phyloP scores from a whole-genome alignment of 2,888 invertebrate genomes.

The Aradus depressus region DNA sequence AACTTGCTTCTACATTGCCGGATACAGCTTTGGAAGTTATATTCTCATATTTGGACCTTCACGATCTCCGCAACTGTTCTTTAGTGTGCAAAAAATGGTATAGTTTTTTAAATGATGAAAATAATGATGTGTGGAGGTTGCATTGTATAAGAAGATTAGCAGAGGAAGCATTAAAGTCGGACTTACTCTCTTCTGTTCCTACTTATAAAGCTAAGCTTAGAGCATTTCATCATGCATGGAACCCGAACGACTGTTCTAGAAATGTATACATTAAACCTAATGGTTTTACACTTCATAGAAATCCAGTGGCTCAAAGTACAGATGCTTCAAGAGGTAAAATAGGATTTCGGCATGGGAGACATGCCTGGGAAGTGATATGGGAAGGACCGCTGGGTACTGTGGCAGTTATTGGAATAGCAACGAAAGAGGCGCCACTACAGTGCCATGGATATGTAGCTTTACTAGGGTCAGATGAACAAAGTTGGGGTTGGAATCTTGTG shows the following conservation, averaged over 20 bases:
- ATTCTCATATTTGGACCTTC: slow-evolving; percentile 80
- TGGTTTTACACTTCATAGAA: slow-evolving; percentile 94
- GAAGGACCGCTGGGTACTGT: slow-evolving; percentile 97
- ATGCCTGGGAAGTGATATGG: slow-evolving; percentile 98
- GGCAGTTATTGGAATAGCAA: slow-evolving; percentile 91
- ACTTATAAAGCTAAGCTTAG: slow-evolving; percentile 88
- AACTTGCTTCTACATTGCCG: slow-evolving; percentile 53
- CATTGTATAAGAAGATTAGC: slow-evolving; percentile 79
- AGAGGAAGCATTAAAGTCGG: slow-evolving; percentile 79
- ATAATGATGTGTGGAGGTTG: slow-evolving; percentile 89
- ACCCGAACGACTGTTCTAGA: slow-evolving; percentile 90
- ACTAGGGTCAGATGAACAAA: slow-evolving; percentile 89
- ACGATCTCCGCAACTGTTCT: slow-evolving; percentile 78
- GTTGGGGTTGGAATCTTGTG: slow-evolving; percentile 99
- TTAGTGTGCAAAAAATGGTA: slow-evolving; percentile 91
- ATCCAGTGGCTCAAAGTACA: slow-evolving; percentile 97
- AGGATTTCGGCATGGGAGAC: slow-evolving; percentile 81
- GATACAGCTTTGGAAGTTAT: slow-evolving; percentile 78
- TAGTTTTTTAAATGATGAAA: slow-evolving; percentile 78
- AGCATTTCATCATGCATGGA: slow-evolving; percentile 94
- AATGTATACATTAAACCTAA: slow-evolving; percentile 94
- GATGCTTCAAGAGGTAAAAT: slow-evolving; percentile 87
- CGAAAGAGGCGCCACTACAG: slow-evolving; percentile 85
- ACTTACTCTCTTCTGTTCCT: slow-evolving; percentile 74
- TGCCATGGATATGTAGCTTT: slow-evolving; percentile 92